Base-by-base conservation (phyloP, 2,888 invertebrate genomes). In the Carabus problematicus region DNA sequence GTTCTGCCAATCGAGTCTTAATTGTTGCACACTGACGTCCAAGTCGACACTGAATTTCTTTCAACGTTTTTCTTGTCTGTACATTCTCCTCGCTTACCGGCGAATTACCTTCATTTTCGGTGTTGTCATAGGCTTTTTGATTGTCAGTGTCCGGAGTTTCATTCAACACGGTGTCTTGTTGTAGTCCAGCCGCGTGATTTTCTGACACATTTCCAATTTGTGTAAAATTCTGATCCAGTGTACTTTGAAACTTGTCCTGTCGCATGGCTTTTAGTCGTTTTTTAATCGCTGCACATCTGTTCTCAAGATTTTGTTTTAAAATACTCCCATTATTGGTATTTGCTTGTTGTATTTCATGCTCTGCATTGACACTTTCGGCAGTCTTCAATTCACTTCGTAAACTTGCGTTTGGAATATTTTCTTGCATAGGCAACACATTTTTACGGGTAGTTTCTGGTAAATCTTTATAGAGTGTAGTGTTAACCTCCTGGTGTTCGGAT, bases 231-330 rank as follows among this genome's bases (percentile, higher is more conserved):
- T 40, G n/a, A 41, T 29, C 29, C 41, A 8, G 11, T 29, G 12
- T 56, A 7, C 3, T 58, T 56, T 43, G 56, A 29, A 16, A 19
- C 11, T 55, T 18, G 14, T 29, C 2, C 29, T 29, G 29, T 29
- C 29, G 29, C 29, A 29, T 29, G 29, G 29, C 60, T 12, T 52
- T 18, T 12, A 69, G 16, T 39, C 62, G 16, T 29, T 54, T 47
- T 18, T 47, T 45, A 45, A 69, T 69, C 55, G 55, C 39, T 8
- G 43, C 54, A 56, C 69, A 62, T 12, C 56, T 42, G 11, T 62
- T 39, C 45, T 69, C 69, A 6, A 69, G 69, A n/a, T 62, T 69
- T 62, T 61, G 45, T 43, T 56, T 69, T 39, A 69, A 40, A 29
- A 62, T 69, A 45, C 29, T 29, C 29, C 6, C 29, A 29, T 29